Evolutionary conservation across 2,888 invertebrate genomes (phyloP), one percentile per base, ranked within the genome.

Genomic region (Cartodere bifasciata): DNA sequence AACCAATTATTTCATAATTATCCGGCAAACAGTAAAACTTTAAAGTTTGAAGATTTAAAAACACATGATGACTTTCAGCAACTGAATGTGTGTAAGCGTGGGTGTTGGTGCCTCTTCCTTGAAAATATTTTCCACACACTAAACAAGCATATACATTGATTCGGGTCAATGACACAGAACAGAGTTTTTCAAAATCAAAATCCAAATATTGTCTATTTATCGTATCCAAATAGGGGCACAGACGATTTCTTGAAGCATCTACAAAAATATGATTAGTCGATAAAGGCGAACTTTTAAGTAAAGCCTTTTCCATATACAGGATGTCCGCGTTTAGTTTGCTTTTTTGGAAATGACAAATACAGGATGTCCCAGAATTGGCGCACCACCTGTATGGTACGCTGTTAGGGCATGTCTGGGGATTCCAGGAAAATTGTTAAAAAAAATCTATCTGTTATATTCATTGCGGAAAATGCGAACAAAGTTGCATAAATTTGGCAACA

Each of bases 81-180:
- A 99, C 94, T 33, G 95, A 94, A 62, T 99, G 98, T 1, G 95
- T 95, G 56, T 98, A 98, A 1, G 98, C 98, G 65, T 98, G 92
- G 1, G 98, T 98, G 52, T 91, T 94, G 4, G 86, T 88, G 1
- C 98, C 98, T 53, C 98, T 73, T 2, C 98, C 92, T 75, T 84
- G 68, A 53, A 97, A 99, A 56, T 99, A 99, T 63, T 98, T 98
- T 12, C 98, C 98, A 60, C 98, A 99, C 1, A 99, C 91, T 36
- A 99, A 70, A 55, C 98, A 99, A 4, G 98, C 98, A 58, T 99
- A 99, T 16, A 98, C 97, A 68, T 99, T 99, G 46, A 98, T 92
- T 50, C 98, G 78, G 0, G 97, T 97, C 38, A 99, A 60, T 0
- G 97, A 97, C 20, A 99, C 85, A 0, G 97, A 97, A 56, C 98